Base-by-base conservation (phyloP, 2,888 invertebrate species). In the Heliconius hortense region DNA sequence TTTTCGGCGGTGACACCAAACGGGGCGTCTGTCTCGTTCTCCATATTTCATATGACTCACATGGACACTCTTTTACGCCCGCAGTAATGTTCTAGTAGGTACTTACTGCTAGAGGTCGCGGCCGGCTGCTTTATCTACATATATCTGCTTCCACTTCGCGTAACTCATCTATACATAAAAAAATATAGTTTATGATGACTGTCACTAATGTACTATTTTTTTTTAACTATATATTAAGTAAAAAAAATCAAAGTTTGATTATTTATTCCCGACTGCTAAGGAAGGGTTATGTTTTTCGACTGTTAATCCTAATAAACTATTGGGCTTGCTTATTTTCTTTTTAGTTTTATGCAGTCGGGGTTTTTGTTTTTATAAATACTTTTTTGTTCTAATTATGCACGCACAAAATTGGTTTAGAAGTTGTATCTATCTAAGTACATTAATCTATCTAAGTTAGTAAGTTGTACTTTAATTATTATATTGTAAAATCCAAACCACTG, bases 11-110 rank as follows among this genome's bases (percentile, higher is more conserved):
- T 56, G 15, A 21, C n/a, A 5, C 56, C 69, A 56, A 56, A 69
- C n/a, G 69, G 69, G 15, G 69, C 69, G 28, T 69, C 69, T 31
- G 28, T 24, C 15, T 31, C 53, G 13, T 31, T 56, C 35, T 56
- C 69, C 69, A 69, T 69, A 5, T 15, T 56, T 56, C 15, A 4
- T n/a, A 69, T n/a, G 26, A 60, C 15, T 26, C 5, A 24, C 13
- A 2, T n/a, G n/a, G 8, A 8, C 53, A 15, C 43, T 21, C 21
- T 8, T 18, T 10, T 53, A 21, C 53, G 53, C 15, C 43, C 43
- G 15, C 43, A 13, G 43, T 48, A 15, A 15, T 48, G 43, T 15
- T n/a, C n/a, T n/a, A n/a, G n/a, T n/a, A 35, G 35, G 35, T 35
- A 35, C 39, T 10, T 15, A 53, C 53, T 53, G 53, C 21, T 2